Base-by-base conservation (phyloP, 1,140 invertebrate genomes). In the Aphelinus atriplicis region DNA sequence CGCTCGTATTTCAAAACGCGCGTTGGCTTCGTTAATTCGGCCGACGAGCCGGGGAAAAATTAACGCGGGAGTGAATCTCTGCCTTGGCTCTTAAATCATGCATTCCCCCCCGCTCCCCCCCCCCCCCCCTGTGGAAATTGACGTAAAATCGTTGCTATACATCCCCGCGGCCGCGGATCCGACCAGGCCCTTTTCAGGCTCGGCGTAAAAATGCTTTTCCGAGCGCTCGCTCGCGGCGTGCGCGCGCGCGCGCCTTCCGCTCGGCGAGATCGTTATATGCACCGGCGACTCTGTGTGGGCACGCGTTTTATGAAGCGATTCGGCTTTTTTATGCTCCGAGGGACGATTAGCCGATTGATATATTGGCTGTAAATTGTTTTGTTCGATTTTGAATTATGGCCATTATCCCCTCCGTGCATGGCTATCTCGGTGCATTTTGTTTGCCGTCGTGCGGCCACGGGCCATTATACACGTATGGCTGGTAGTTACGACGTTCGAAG, bases 1-100 rank as follows among this genome's bases (percentile, higher is more conserved):
- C 26, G 73, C 60, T 75, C 67, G 73, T 70, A 75, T 75, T 75
- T 70, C 67, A 70, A 69, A 70, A 57, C 53, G 58, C 67, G 61
- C 72, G 57, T 46, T 56, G 10, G 48, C 26, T 58, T 70, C 60
- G 66, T 75, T 70, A 70, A 75, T 70, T 69, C 66, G 42, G 42
- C 61, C 6, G 63, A 60, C 7, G 47, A 63, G 43, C 45, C 7
- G 62, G 51, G 10, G 43, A 55, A 63, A 74, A 74, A 67, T 67
- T 61, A 47, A 62, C 56, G 46, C 71, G 48, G n/a, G 46, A 70
- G 57, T 70, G 58, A 70, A 70, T 70, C 68, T 58, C 43, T 57
- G 0, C 42, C 47, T 42, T 53, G n/a, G 26, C 26, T 26, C 26
- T 26, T 26, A 26, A 26, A 26, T 26, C 26, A 26, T 26, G 26